Evolutionary conservation across 2,113 vertebrate species (phyloP).

Genomic region (Bubo bubo): DNA sequence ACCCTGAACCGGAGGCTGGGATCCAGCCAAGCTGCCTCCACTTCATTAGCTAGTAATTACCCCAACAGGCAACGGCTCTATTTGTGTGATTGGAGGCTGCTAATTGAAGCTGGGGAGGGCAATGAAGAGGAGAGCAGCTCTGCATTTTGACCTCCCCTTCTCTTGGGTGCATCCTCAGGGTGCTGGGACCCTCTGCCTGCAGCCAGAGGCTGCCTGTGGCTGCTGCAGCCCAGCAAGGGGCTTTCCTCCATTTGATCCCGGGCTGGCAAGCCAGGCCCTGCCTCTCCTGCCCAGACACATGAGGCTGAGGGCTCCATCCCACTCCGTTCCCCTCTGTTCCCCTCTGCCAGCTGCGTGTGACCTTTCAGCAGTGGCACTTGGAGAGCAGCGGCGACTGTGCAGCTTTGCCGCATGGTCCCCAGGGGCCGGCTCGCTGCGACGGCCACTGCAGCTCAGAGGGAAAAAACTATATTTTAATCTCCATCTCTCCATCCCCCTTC

Average conservation of each 20-base stretch:
- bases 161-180: accelerated
- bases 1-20: neutral
- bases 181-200: accelerated
- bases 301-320: neutral
- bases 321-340: neutral
- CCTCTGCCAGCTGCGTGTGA: slow-evolving; percentile 4
- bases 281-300: accelerated
- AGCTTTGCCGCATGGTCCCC: slow-evolving; percentile 13
- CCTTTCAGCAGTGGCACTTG: slow-evolving; percentile 30
- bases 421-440: neutral
- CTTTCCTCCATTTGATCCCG: accelerated
- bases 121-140: neutral
- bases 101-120: neutral
- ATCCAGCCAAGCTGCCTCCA: neutral
- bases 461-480: slow-evolving; percentile 66
- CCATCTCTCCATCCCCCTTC: neutral
- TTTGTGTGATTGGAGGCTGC: neutral
- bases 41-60: neutral
- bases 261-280: neutral
- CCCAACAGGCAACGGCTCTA: neutral
- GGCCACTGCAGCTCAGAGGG: slow-evolving; percentile 21
- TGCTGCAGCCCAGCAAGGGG: accelerated
- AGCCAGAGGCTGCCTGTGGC: accelerated
- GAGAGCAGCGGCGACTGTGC: neutral
- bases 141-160: neutral